Percentiles rank a stretch among this genome's conserved stretches.
Conservation (phyloP, 2,113 vertebrate genomes). For the Silurus meridionalis region DNA sequence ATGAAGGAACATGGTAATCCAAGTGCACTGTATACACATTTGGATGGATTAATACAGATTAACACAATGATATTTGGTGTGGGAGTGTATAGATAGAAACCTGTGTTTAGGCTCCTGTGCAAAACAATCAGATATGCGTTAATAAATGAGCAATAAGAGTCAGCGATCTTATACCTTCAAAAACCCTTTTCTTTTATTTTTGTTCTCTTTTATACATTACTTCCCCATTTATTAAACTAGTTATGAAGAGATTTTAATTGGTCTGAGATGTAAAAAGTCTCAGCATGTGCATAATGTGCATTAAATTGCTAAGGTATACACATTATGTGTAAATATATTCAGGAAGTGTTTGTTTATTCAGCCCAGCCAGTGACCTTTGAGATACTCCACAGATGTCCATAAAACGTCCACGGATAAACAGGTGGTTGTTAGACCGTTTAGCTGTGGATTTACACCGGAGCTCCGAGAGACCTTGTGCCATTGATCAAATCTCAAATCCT, state of each 20-base stretch:
- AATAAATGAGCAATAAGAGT: background rate
- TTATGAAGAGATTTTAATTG: background rate
- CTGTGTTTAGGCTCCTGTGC: background rate
- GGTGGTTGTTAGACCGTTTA: slow-evolving; percentile 24
- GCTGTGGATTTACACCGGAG: slow-evolving; percentile 31
- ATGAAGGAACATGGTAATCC: background rate
- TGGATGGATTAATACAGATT: background rate
- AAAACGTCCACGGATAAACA: slow-evolving; percentile 13
- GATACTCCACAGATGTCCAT: slow-evolving; percentile 32
- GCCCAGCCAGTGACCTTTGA: background rate
- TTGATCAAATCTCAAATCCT: background rate
- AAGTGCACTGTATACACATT: slow-evolving; percentile 41
- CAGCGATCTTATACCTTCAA: no score
- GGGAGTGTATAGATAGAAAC: background rate
- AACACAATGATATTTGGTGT: background rate
- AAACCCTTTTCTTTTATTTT: no score
- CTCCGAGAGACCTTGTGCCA: background rate
- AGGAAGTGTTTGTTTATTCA: background rate
- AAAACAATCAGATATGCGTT: background rate
- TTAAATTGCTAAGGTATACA: background rate
- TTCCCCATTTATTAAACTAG: background rate
- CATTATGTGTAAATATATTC: background rate
- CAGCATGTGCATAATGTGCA: background rate
- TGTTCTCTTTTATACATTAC: no score
- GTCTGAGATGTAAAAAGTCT: background rate